Base-by-base conservation (phyloP, 2,113 vertebrate genomes). In the Dicerorhinus sumatrensis region DNA sequence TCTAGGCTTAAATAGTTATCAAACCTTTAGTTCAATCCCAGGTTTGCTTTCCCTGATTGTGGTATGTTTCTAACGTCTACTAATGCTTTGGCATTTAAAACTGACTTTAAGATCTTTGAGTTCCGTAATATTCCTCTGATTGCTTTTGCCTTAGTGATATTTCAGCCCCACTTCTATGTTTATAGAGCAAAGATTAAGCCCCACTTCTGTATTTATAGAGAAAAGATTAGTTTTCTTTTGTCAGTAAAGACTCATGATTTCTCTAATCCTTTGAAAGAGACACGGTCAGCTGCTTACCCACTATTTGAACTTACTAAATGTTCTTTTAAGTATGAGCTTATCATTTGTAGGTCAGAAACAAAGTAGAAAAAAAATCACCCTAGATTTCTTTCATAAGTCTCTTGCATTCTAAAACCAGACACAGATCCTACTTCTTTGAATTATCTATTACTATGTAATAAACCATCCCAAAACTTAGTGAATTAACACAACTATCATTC, bases 311-410 rank as follows among this genome's bases (percentile, higher is more conserved):
- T 77, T 89, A 46, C 4, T 56, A 42, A 48, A 48, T 76, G 63
- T 54, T 81, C 48, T 83, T 79, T 58, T 54, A 90, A 72, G 25
- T 94, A 36, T 42, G 39, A 84, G 58, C n/a, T 95, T 83, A 87
- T 17, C 62, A 80, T 94, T 90, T 94, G 5, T 89, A 69, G n/a
- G 16, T 77, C 29, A 63, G 51, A 63, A 76, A 27, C 29, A 86
- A 86, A 56, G 20, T 36, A 17, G 58, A 36, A 63, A 70, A 42
- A 67, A 63, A 58, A 36, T 36, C 29, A 56, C 36, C 48, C 21
- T 84, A 62, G 5, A 42, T 36, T 76, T 76, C 54, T 97, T 63
- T 46, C 48, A 33, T 48, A 33, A 70, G 29, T 54, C 13, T 46
- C 21, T 51, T 73, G 3, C 23, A 54, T 84, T 70, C 16, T 95